Percentiles rank a stretch among this genome's conserved stretches.
Evolutionary conservation across 2,113 vertebrate species (phyloP).

Genomic region (Uria aalge): DNA sequence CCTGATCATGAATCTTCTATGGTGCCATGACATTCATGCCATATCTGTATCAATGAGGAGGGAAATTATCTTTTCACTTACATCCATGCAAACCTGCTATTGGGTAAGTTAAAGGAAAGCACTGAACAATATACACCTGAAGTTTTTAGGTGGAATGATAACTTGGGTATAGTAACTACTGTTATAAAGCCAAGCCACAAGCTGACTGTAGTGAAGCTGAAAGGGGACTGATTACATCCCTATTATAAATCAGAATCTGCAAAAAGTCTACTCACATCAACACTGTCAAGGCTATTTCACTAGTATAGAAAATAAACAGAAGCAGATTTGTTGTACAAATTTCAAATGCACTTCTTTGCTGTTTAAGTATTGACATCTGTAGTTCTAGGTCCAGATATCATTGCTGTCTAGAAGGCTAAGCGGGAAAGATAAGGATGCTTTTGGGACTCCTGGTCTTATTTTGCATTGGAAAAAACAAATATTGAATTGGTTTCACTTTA

Average conservation of each 20-base stretch:
- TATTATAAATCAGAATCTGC: background rate
- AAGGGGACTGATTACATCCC: background rate
- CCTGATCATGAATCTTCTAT: background rate
- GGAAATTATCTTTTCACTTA: background rate
- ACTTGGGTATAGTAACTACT: background rate
- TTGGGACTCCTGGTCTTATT: background rate
- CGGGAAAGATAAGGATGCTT: background rate
- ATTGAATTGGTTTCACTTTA: background rate
- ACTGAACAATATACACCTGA: background rate
- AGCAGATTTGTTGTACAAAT: background rate
- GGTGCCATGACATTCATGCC: background rate
- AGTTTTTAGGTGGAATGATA: background rate
- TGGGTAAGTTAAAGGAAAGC: background rate
- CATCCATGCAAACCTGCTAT: background rate
- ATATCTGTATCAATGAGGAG: background rate
- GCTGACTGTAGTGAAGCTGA: background rate
- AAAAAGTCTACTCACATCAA: background rate
- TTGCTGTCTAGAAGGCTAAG: background rate
- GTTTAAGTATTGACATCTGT: background rate
- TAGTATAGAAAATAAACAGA: background rate
- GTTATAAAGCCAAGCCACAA: background rate
- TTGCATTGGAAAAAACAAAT: background rate
- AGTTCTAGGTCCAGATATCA: background rate
- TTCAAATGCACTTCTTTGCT: background rate
- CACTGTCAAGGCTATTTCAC: background rate